Evolutionary conservation across 1,140 invertebrate genomes (phyloP).

Genomic region (Leguminivora glycinivorella): DNA sequence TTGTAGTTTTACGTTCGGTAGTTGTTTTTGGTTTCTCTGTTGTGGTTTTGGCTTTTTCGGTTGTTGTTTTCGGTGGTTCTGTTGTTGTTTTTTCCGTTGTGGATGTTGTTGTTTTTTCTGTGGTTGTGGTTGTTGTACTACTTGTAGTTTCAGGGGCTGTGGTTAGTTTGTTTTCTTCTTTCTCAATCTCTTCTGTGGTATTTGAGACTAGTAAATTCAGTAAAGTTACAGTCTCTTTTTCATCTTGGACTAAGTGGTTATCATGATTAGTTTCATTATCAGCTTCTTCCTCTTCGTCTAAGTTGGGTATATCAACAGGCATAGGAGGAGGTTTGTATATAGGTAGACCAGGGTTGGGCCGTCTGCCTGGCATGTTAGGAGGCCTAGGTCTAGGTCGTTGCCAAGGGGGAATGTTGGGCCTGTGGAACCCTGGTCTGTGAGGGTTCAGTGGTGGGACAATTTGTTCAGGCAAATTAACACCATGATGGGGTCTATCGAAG

Average conservation of each 20-base stretch:
- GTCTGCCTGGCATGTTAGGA: constrained; percentile 51
- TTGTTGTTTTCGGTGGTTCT: constrained; percentile 53
- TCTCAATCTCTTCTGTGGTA: constrained; percentile 47
- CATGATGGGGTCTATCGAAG: constrained; percentile 84
- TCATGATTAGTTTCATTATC: constrained; percentile 65
- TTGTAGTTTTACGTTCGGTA: constrained; percentile 31
- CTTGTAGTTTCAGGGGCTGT: constrained; percentile 45
- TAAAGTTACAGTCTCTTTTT: constrained; percentile 37
- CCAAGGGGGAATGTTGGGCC: constrained; percentile 81
- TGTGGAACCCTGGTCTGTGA: constrained; percentile 78
- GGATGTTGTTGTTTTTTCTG: constrained; percentile 36
- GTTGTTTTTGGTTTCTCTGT: constrained; percentile 28
- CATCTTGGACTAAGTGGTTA: constrained; percentile 60
- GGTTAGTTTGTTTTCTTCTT: constrained; percentile 44
- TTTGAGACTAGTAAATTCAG: constrained; percentile 38
- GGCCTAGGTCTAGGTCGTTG: constrained; percentile 79
- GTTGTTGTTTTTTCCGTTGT: constrained; percentile 48
- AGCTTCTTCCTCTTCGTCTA: constrained; percentile 53
- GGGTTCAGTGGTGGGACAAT: constrained; percentile 83
- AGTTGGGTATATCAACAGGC: constrained; percentile 51
- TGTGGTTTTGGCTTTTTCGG: constrained; percentile 53
- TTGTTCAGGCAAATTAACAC: constrained; percentile 87
- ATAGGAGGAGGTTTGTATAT: constrained; percentile 68
- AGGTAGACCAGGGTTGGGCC: constrained; percentile 72
- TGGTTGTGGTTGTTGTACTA: constrained; percentile 42